Conservation (phyloP, 2,888 invertebrate species). For the Labia minor region DNA sequence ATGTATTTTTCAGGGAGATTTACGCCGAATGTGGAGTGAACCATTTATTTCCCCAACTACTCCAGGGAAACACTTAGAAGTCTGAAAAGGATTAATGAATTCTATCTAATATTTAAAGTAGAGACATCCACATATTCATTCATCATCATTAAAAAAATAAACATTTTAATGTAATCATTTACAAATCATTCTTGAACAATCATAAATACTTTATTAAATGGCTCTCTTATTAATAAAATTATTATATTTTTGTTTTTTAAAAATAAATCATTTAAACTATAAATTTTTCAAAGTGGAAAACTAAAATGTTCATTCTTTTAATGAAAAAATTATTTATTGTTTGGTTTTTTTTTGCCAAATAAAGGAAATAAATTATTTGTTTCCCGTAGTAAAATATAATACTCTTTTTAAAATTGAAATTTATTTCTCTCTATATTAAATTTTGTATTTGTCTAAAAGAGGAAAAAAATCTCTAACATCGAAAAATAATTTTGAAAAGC, state of each 20-base stretch:
- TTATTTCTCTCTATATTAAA: no score
- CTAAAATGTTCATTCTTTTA: no score
- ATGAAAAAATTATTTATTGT: no score
- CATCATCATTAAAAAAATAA: conserved; percentile 1
- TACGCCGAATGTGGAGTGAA: conserved; percentile 96
- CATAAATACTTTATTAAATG: background rate
- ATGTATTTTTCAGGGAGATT: conserved; percentile 64
- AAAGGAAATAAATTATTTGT: no score
- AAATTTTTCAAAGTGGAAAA: no score
- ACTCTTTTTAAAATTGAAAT: no score
- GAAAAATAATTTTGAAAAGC: background rate
- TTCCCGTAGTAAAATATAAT: no score
- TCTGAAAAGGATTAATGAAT: conserved; percentile 43
- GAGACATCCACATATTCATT: background rate
- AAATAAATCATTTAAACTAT: no score
- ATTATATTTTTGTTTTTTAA: no score
- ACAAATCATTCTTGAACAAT: background rate
- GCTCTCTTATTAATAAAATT: background rate
- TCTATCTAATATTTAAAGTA: background rate
- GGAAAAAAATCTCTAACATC: conserved; percentile 1
- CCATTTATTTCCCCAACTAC: conserved; percentile 76
- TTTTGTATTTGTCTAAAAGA: no score
- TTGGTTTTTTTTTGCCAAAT: no score
- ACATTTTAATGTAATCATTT: background rate
- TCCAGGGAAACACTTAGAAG: conserved; percentile 65